Percentiles rank a stretch among this genome's conserved stretches.
Conservation (phyloP, 2,113 vertebrate species). For the Neotoma lepida region DNA sequence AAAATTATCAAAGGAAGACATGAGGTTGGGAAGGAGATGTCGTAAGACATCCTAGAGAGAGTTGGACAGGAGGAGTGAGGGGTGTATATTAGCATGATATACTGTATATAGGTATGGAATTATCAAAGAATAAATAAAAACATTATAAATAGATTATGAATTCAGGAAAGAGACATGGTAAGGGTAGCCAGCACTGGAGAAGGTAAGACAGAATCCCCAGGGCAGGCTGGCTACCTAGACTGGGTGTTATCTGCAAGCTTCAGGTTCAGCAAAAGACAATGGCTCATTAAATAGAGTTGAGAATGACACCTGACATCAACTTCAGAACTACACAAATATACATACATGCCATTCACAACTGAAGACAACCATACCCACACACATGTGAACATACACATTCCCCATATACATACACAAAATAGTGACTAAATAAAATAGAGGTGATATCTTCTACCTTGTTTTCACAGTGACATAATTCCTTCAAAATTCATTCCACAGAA, state of each 20-base stretch:
- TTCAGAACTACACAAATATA: background rate
- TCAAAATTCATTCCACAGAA: background rate
- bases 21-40: background rate
- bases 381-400: background rate
- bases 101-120: background rate
- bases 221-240: background rate
- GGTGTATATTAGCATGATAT: background rate
- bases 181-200: background rate
- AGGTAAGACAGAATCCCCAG: background rate
- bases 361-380: background rate
- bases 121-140: background rate
- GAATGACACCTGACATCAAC: background rate
- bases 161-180: background rate
- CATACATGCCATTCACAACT: background rate
- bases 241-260: background rate
- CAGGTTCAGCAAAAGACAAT: background rate
- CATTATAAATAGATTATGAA: background rate
- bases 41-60: background rate
- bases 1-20: background rate
- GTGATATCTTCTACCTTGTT: background rate
- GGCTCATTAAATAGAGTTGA: background rate
- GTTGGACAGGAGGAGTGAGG: background rate
- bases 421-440: background rate
- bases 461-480: background rate
- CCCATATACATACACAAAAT: background rate